phyloP scores from a whole-genome alignment of 2,888 invertebrate genomes.

The Stegophylla sp. region DNA sequence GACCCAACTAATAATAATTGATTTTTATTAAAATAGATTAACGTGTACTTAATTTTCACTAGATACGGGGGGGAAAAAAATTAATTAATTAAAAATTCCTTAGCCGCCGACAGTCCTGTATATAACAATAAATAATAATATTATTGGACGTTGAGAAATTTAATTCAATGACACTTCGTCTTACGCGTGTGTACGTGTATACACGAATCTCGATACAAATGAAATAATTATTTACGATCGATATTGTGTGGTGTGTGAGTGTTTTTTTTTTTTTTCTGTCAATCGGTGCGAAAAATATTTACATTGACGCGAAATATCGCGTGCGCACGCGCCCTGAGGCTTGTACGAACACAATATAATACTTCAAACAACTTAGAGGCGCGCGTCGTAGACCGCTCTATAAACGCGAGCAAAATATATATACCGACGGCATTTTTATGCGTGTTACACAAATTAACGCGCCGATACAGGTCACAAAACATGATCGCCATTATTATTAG shows the following conservation, averaged over 20 bases:
- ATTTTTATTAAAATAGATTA: too few relatives aligned
- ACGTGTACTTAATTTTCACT: background rate
- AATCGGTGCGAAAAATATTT: slow-evolving; percentile 5
- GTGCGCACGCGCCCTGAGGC: slow-evolving; percentile 7
- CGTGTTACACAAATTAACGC: slow-evolving; percentile 54
- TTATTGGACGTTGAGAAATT: slow-evolving; percentile 34
- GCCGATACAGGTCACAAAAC: slow-evolving; percentile 55
- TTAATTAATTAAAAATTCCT: background rate
- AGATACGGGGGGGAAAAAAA: background rate
- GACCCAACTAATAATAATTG: too few relatives aligned
- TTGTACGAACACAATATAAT: background rate
- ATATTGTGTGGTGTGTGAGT: background rate
- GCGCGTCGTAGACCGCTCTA: too few relatives aligned
- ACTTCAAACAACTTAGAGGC: background rate
- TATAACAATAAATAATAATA: too few relatives aligned
- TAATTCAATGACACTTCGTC: background rate
- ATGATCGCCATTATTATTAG: slow-evolving; percentile 41
- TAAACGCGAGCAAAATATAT: background rate
- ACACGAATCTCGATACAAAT: background rate
- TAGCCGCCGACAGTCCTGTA: background rate
- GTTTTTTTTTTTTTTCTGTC: slow-evolving; percentile 5
- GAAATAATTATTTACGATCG: slow-evolving; percentile 38
- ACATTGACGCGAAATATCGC: slow-evolving; percentile 16
- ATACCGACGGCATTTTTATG: slow-evolving; percentile 23
- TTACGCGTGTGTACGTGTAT: background rate